Percentiles rank a stretch among this genome's conserved stretches.
These are phyloP conservation scores for Solea senegalensis DNA, from an alignment of 2,113 vertebrate genomes.

Conservation along the genomic window DNA sequence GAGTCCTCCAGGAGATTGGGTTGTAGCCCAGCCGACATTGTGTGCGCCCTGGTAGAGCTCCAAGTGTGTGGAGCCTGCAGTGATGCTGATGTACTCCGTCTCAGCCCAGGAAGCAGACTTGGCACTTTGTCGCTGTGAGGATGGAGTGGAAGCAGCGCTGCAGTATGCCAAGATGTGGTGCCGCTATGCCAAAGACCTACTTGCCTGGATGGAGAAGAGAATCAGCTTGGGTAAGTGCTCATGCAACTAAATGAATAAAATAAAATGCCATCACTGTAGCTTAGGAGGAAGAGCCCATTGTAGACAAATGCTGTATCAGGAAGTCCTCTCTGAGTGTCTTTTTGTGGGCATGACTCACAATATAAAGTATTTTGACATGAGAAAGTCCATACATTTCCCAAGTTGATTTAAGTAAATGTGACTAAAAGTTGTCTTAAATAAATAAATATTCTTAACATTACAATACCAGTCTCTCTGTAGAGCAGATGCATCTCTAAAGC, in stretches of 20 bases:
- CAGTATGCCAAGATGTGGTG: slow-evolving; percentile 93
- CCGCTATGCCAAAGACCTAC: slow-evolving; percentile 91
- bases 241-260: slow-evolving; percentile 11
- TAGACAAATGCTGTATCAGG: too few relatives aligned
- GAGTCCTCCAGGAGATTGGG: slow-evolving; percentile 13
- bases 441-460: too few relatives aligned
- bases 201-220: slow-evolving; percentile 91
- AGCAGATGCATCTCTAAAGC: too few relatives aligned
- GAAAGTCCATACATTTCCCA: too few relatives aligned
- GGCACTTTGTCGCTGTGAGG: slow-evolving; percentile 84
- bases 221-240: slow-evolving; percentile 84
- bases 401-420: too few relatives aligned
- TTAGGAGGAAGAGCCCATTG: too few relatives aligned
- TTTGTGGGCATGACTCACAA: too few relatives aligned
- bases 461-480: too few relatives aligned
- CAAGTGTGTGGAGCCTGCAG: slow-evolving; percentile 24
- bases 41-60: slow-evolving; percentile 26
- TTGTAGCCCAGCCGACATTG: slow-evolving; percentile 16
- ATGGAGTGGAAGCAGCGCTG: slow-evolving; percentile 88
- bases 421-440: too few relatives aligned
- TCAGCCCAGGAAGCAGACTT: slow-evolving; percentile 88
- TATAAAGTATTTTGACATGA: too few relatives aligned
- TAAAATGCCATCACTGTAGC: not conserved
- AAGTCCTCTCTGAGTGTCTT: too few relatives aligned
- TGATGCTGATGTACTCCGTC: slow-evolving; percentile 78